phyloP scores from a whole-genome alignment of 2,888 invertebrate genomes.

The Tetanocera ferruginea region DNA sequence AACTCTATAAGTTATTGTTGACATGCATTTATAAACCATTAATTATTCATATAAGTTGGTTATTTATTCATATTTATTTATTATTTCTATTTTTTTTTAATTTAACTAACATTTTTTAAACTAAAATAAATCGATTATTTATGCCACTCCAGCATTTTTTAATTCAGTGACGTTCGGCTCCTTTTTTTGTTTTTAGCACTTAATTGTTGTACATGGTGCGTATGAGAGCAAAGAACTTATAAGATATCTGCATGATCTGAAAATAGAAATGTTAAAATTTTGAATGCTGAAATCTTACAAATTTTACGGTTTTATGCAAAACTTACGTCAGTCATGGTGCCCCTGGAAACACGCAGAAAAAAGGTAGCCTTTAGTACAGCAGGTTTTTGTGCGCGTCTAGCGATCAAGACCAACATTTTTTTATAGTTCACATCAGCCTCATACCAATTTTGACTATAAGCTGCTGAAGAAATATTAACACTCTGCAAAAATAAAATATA shows the following conservation, averaged over 20 bases:
- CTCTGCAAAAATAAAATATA: conserved; percentile 51
- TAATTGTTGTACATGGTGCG: conserved; percentile 39
- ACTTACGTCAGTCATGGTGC: conserved; percentile 61
- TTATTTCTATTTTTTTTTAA: no score
- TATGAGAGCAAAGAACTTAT: conserved; percentile 60
- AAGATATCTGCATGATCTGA: conserved; percentile 60
- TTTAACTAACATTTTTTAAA: neutral
- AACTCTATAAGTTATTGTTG: no score
- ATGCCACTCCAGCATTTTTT: no score
- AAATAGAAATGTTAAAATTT: conserved; percentile 8
- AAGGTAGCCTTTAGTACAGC: conserved; percentile 57
- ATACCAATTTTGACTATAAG: conserved; percentile 60
- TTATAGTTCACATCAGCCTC: conserved; percentile 57
- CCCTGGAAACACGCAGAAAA: conserved; percentile 56
- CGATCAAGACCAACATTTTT: conserved; percentile 56
- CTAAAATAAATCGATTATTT: neutral
- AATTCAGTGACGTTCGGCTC: no score
- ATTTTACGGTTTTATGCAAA: neutral
- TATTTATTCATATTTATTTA: no score
- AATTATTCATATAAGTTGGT: no score
- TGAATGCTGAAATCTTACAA: neutral
- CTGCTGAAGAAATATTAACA: conserved; percentile 54
- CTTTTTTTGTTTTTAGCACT: neutral
- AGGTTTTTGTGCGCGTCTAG: conserved; percentile 57
- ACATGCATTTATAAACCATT: no score